Evolutionary conservation across 2,888 invertebrate genomes (phyloP), one percentile per base, ranked within the genome.

Genomic region (Lithophane socia): DNA sequence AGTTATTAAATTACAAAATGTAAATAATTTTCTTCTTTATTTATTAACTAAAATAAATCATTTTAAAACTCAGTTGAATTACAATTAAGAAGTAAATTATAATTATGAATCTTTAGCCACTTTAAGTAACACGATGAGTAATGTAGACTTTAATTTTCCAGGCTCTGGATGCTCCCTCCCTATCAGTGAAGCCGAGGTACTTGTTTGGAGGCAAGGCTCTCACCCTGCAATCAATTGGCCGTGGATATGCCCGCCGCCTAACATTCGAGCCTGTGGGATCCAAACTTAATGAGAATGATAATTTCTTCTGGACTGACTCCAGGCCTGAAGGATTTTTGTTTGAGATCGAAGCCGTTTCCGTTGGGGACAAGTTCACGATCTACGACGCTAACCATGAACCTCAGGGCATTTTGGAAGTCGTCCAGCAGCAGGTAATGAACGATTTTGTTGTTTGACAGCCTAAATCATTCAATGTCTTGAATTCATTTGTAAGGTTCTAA

Each of bases 291-390:
- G 96, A 97, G 82, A 98, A 98, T 92, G 96, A 97, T 69, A 98
- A 98, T 91, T 98, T 97, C 93, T 98, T 98, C 95, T 98, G 98
- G 98, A 98, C 98, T 44, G 98, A 98, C 94, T 98, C 98, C 56
- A 95, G 97, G 82, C 97, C 97, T 2, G 97, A 97, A 92, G 98
- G 98, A 70, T 98, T 97, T 92, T 97, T 97, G 54, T 98, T 98
- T 93, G 98, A 98, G 91, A 94, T 98, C 80, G 97, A 97, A 90
- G 97, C 98, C 0, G 96, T 98, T 10, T 97, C 97, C 21, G 94
- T 97, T 75, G 98, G 98, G 29, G 98, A 98, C 87, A 97, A 98
- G 91, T 98, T 98, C 89, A 97, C 98, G n/a, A 97, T 98, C 75
- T 97, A 97, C 87, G 98, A 98, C 91, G 97, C 97, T 49, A 97